Conservation (phyloP, 2,113 vertebrate genomes). For the Caloenas nicobarica region DNA sequence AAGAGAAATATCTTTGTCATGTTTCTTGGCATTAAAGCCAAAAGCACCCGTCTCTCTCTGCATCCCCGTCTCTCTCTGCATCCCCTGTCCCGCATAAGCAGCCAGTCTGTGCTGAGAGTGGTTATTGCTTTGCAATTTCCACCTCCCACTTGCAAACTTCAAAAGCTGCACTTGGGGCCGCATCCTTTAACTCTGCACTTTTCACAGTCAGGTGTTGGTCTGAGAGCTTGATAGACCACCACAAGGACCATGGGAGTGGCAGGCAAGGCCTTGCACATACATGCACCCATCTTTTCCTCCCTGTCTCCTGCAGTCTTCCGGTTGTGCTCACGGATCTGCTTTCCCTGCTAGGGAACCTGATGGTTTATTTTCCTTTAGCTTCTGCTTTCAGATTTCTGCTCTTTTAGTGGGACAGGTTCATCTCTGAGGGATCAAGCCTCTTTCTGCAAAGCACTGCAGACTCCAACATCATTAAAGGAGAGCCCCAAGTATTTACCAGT, state of each 20-base stretch:
- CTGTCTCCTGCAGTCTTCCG: not conserved
- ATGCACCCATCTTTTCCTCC: not conserved
- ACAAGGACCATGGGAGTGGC: not conserved
- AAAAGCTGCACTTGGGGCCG: not conserved
- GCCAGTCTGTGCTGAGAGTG: not conserved
- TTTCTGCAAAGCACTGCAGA: not conserved
- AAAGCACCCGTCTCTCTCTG: not conserved
- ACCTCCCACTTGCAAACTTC: not conserved
- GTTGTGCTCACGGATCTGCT: rapidly evolving
- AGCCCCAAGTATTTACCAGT: not conserved
- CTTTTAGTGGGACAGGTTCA: not conserved
- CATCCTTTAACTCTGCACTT: not conserved
- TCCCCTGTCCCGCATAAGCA: not conserved
- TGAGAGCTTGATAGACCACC: rapidly evolving
- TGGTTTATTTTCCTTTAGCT: not conserved
- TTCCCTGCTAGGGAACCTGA: not conserved
- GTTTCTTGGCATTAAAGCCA: not conserved
- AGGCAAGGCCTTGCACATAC: not conserved
- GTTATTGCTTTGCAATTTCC: not conserved
- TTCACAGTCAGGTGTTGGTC: not conserved
- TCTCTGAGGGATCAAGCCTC: not conserved
- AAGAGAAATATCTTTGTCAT: not conserved
- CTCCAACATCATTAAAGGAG: not conserved
- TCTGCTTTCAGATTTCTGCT: not conserved
- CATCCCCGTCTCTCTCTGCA: not conserved